Evolutionary conservation across 2,113 vertebrate species (phyloP).

Genomic region (Lepus americanus): DNA sequence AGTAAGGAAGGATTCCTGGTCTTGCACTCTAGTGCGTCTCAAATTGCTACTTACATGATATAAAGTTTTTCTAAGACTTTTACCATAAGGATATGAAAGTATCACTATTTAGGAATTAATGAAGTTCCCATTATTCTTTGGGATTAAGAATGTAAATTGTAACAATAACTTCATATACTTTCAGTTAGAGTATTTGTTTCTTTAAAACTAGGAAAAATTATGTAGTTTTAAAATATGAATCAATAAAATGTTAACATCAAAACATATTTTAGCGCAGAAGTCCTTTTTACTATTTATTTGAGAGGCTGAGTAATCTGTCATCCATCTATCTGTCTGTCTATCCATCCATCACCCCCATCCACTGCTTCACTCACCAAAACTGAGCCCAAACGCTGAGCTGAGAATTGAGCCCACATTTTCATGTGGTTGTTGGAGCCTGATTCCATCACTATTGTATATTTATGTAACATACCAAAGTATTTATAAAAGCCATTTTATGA

Average conservation of each 20-base stretch:
- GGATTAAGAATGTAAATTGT: background rate
- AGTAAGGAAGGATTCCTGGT: background rate
- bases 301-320: too few relatives aligned
- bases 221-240: background rate
- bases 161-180: background rate
- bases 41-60: background rate
- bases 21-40: background rate
- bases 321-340: too few relatives aligned
- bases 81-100: background rate
- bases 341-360: too few relatives aligned
- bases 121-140: background rate
- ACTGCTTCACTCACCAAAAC: too few relatives aligned
- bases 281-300: too few relatives aligned
- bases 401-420: too few relatives aligned
- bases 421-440: background rate
- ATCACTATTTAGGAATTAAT: background rate
- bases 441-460: slow-evolving; percentile 3
- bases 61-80: background rate
- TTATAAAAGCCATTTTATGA: slow-evolving; percentile 43
- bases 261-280: too few relatives aligned
- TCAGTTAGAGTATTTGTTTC: background rate
- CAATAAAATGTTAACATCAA: background rate
- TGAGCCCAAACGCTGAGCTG: too few relatives aligned
- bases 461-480: slow-evolving; percentile 54
- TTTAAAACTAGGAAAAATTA: background rate